Percentiles rank a stretch among this genome's conserved stretches.
These are phyloP conservation scores for Calyptomena viridis DNA, from an alignment of 2,113 vertebrate species.

Conservation along the genomic window DNA sequence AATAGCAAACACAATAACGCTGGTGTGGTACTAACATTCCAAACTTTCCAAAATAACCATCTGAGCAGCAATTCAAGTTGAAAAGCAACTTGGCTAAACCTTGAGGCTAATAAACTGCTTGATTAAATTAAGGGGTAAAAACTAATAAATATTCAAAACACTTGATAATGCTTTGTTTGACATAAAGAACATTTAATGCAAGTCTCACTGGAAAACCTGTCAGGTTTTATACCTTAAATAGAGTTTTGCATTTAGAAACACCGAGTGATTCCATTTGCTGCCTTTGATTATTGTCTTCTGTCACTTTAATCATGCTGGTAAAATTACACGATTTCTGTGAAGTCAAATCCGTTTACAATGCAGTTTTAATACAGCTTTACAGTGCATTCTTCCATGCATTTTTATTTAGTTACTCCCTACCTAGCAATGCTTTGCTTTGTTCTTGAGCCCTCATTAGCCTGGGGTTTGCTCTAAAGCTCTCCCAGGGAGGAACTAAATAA, in stretches of 20 bases:
- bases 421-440: constrained; percentile 61
- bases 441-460: constrained; percentile 63
- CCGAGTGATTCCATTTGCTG: constrained; percentile 51
- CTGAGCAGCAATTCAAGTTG: constrained; percentile 64
- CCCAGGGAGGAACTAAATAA: constrained; percentile 31
- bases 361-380: constrained; percentile 60
- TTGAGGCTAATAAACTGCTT: constrained; percentile 66
- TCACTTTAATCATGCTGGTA: constrained; percentile 66
- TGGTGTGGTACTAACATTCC: constrained; percentile 36
- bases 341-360: constrained; percentile 65
- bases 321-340: constrained; percentile 66
- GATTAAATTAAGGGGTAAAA: constrained; percentile 73
- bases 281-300: constrained; percentile 67
- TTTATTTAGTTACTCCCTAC: constrained; percentile 64
- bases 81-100: constrained; percentile 67
- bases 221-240: constrained; percentile 65
- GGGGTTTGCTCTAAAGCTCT: constrained; percentile 58
- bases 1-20: constrained; percentile 17
- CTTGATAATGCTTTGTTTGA: constrained; percentile 69
- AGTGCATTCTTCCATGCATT: constrained; percentile 38
- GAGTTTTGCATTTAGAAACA: constrained; percentile 67
- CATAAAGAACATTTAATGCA: constrained; percentile 65
- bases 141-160: constrained; percentile 74
- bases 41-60: constrained; percentile 71
- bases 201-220: constrained; percentile 65